These are phyloP conservation scores for Phacellophora camtschatica DNA, from an alignment of 30 jellyfish, hydroid and myxozoan species.

Conservation along the genomic window DNA sequence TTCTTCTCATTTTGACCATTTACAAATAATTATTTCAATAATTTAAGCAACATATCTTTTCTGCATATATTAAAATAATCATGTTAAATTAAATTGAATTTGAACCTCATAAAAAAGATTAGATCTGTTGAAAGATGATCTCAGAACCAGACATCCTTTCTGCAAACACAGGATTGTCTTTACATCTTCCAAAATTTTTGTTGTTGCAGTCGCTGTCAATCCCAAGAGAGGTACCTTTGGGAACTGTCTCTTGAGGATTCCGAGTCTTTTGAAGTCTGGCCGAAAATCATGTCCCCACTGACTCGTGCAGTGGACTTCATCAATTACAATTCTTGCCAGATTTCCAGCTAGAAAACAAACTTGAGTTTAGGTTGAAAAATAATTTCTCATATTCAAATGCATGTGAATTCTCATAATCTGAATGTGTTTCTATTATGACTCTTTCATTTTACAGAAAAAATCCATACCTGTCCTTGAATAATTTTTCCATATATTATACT, in stretches of 20 bases:
- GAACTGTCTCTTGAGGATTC: conserved; percentile 76
- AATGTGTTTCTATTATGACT: too few relatives aligned
- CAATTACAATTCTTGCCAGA: conserved; percentile 77
- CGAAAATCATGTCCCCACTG: conserved; percentile 96
- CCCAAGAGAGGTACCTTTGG: conserved; percentile 87
- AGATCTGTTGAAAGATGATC: conserved; percentile 82
- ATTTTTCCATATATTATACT: too few relatives aligned
- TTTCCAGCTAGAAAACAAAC: conserved; percentile 53
- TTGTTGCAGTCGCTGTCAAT: conserved; percentile 94
- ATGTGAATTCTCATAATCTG: neutral
- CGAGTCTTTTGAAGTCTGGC: conserved; percentile 81
- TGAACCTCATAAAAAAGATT: conserved; percentile 93
- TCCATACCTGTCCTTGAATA: too few relatives aligned
- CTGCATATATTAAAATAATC: too few relatives aligned
- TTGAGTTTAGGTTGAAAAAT: too few relatives aligned
- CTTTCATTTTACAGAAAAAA: too few relatives aligned
- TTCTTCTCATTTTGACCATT: too few relatives aligned
- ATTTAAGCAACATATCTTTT: too few relatives aligned
- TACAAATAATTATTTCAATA: too few relatives aligned
- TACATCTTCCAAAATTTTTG: conserved; percentile 59
- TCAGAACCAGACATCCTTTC: conserved; percentile 64
- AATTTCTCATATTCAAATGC: neutral
- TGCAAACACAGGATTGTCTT: conserved; percentile 57
- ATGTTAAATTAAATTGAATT: too few relatives aligned
- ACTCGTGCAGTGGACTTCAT: conserved; percentile 95